Evolutionary conservation across 2,888 invertebrate genomes (phyloP).

Genomic region (Blastobasis adustella): DNA sequence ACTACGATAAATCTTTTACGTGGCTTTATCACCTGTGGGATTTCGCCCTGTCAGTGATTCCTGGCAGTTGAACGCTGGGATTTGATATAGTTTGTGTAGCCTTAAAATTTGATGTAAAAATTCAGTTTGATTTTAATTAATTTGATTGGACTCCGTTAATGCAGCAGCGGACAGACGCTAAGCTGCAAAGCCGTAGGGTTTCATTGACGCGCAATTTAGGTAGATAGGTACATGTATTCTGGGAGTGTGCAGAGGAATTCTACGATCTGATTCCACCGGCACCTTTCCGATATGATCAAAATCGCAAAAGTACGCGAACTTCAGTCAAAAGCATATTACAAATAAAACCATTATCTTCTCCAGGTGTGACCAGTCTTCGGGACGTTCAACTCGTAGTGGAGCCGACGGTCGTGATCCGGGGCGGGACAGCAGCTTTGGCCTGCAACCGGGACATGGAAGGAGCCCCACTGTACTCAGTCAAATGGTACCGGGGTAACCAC

Average conservation of each 20-base stretch:
- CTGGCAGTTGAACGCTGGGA: not conserved
- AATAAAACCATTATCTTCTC: conserved; percentile 11
- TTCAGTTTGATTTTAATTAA: too few relatives aligned
- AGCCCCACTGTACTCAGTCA: conserved; percentile 86
- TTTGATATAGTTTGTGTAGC: not conserved
- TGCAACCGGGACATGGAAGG: conserved; percentile 87
- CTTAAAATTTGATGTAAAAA: too few relatives aligned
- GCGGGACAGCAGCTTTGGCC: conserved; percentile 79
- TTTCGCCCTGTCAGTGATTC: not conserved
- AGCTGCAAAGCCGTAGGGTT: too few relatives aligned
- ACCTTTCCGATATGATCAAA: too few relatives aligned
- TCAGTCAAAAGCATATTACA: too few relatives aligned
- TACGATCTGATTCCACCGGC: too few relatives aligned
- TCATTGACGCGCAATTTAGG: too few relatives aligned
- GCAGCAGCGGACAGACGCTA: too few relatives aligned
- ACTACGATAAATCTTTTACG: not conserved
- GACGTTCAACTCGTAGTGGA: conserved; percentile 82
- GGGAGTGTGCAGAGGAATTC: too few relatives aligned
- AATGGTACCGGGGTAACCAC: conserved; percentile 89
- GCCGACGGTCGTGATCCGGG: conserved; percentile 80
- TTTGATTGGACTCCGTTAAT: too few relatives aligned
- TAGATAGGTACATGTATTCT: too few relatives aligned
- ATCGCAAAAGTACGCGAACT: too few relatives aligned
- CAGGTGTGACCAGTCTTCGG: conserved; percentile 79
- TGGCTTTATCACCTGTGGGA: not conserved